These are phyloP conservation scores for Xanthorhoe designata DNA, from an alignment of 2,888 invertebrate species.

Conservation along the genomic window DNA sequence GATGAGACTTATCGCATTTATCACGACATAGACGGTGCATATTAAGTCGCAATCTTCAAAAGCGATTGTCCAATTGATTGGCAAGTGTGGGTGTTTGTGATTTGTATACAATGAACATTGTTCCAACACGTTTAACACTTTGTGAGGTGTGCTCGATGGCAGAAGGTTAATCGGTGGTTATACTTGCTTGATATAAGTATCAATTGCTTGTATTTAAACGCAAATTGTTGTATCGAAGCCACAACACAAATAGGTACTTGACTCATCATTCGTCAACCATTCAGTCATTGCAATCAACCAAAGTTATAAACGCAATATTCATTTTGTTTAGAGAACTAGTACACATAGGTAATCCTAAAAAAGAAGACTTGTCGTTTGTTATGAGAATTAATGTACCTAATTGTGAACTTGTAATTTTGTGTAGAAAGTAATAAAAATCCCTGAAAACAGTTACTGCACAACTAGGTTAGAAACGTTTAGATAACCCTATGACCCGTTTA, in stretches of 20 bases:
- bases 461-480: conserved; percentile 13
- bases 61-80: conserved; percentile 45
- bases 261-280: too few species aligned
- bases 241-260: too few species aligned
- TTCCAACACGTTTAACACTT: conserved; percentile 54
- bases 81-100: conserved; percentile 53
- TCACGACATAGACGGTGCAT: conserved; percentile 32
- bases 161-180: conserved; percentile 59
- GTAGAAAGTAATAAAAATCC: neutral
- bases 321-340: too few species aligned
- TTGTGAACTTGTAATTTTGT: neutral
- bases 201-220: conserved; percentile 1
- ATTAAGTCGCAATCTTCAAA: conserved; percentile 44
- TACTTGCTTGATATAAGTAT: conserved; percentile 35
- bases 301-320: too few species aligned
- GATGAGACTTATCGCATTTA: conserved; percentile 42
- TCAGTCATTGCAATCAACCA: too few species aligned
- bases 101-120: conserved; percentile 85
- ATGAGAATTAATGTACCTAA: too few species aligned
- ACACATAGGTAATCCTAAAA: neutral
- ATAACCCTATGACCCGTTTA: conserved; percentile 26
- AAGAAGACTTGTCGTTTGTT: neutral
- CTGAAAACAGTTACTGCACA: neutral
- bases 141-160: conserved; percentile 41
- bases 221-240: too few species aligned